phyloP scores from a whole-genome alignment of 2,797 vertebrate genomes.

The Helostoma temminkii region DNA sequence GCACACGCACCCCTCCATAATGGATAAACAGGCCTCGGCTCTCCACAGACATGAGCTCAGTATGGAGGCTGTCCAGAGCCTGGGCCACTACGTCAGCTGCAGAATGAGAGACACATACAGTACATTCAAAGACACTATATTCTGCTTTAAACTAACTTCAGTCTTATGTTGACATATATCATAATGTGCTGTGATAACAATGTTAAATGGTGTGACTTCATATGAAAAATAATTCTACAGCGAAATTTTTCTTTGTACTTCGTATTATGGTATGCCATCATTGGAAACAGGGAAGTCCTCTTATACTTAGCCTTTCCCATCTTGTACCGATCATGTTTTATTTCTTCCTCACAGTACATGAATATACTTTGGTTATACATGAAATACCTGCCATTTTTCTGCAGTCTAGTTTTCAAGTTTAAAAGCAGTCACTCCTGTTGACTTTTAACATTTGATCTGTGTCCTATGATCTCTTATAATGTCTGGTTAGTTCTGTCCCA shows the following conservation, averaged over 20 bases:
- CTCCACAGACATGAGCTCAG: constrained; percentile 87
- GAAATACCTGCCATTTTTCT: constrained; percentile 15
- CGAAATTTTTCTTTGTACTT: background rate
- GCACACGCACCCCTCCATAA: constrained; percentile 82
- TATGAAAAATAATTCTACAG: background rate
- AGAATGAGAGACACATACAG: background rate
- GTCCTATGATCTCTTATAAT: constrained; percentile 13
- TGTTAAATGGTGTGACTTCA: background rate
- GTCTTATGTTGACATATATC: background rate
- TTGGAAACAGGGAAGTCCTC: background rate
- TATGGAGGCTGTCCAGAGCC: constrained; percentile 84
- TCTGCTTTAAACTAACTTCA: background rate
- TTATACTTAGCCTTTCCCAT: constrained; percentile 2
- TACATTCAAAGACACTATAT: background rate
- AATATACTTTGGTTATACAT: background rate
- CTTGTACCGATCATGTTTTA: background rate
- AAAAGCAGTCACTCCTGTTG: constrained; percentile 3
- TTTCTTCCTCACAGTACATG: background rate
- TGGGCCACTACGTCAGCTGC: constrained; percentile 90
- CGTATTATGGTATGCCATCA: too few species aligned
- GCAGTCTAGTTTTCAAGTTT: background rate
- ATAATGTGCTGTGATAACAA: background rate
- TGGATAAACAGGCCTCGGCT: constrained; percentile 89
- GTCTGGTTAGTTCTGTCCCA: constrained; percentile 14
- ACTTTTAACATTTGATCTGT: constrained; percentile 22